Evolutionary conservation across 2,113 vertebrate species (phyloP).

Genomic region (Tenrec ecaudatus): DNA sequence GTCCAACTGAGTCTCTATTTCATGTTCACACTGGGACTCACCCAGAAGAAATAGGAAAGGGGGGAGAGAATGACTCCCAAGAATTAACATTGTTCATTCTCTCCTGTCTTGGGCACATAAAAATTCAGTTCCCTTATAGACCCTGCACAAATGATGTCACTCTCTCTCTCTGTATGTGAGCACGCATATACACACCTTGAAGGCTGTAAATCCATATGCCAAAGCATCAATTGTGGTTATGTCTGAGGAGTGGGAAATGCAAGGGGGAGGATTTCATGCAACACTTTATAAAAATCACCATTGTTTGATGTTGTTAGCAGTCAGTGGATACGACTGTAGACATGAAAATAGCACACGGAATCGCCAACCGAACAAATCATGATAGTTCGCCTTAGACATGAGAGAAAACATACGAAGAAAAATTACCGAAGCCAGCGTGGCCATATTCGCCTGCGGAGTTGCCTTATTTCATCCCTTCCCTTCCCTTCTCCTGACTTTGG

Average conservation of each 20-base stretch:
- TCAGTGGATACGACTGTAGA: neutral
- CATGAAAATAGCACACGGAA: neutral
- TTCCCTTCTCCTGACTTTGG: conserved; percentile 11
- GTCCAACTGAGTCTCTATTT: neutral
- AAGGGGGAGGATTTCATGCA: neutral
- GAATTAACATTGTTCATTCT: neutral
- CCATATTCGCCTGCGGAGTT: neutral
- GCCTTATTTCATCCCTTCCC: neutral
- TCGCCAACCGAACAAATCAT: neutral
- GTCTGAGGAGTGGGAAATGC: neutral
- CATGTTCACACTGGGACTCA: neutral
- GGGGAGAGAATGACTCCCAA: neutral
- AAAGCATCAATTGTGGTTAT: neutral
- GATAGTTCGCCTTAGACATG: neutral
- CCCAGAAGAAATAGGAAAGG: neutral
- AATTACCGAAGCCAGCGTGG: neutral
- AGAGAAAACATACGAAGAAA: neutral
- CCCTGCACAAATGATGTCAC: neutral
- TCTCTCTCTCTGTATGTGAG: neutral
- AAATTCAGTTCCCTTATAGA: neutral
- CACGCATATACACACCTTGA: neutral
- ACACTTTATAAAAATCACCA: neutral
- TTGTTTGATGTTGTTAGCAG: neutral
- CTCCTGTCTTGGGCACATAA: neutral
- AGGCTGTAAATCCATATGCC: neutral